Base-by-base conservation (phyloP, 2,888 invertebrate genomes). In the Allygus modestus region DNA sequence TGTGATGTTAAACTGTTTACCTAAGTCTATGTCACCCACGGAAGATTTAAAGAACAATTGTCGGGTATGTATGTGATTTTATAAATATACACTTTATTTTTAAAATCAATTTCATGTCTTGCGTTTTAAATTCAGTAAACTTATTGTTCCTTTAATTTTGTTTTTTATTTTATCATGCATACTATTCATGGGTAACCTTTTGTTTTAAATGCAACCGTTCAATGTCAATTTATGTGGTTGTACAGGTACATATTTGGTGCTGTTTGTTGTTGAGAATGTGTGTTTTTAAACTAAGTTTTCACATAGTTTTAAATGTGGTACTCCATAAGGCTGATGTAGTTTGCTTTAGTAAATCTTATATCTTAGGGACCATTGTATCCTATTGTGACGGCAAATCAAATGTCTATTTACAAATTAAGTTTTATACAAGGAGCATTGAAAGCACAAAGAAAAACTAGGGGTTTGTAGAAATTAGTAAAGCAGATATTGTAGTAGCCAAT, bases 261-360 rank as follows among this genome's bases (percentile, higher is more conserved):
- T 46, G 46, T 37, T 4, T 37, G 37, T 46, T 46, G 17, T 46
- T 46, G 46, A 46, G 1, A 12, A 9, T 46, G 17, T 46, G 7
- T 46, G 2, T 46, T 17, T 37, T 9, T 37, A 37, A 37, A 37
- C 37, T 37, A 37, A 37, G 37, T 37, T 37, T 37, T 37, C n/a
- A 37, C 37, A 7, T 37, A 2, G 46, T 46, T 46, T 17, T 46
- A 12, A 46, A 46, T 46, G 46, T 46, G 7, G 58, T 58, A 58
- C 58, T 58, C 20, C 23, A 58, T 58, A 58, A 58, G 58, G 58
- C 58, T 58, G 58, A 58, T 58, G 58, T 58, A 58, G 58, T 58
- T 23, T 58, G 11, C 23, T 58, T 58, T 23, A 58, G 58, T 58
- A 58, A 7, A 7, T 58, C 58, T 58, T 58, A 58, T 20, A n/a